Evolutionary conservation across 2,113 vertebrate genomes (phyloP), one percentile per base, ranked within the genome.

Genomic region (Anolis carolinensis): DNA sequence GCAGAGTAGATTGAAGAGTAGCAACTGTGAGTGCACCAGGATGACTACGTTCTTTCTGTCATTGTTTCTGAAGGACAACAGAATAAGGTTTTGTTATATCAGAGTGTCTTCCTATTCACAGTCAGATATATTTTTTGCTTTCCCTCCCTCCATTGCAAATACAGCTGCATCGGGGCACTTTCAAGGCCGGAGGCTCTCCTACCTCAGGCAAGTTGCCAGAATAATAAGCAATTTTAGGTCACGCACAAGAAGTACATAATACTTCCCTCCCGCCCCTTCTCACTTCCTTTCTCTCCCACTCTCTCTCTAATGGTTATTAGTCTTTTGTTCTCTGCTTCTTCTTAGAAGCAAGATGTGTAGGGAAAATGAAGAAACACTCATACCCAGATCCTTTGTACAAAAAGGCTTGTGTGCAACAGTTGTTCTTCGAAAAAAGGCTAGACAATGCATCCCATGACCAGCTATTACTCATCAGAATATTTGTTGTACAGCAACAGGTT

Each of bases 191-290:
- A 52, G 20, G 5, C 68, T 79, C 63, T 85, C 7, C 14, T 68
- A 20, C 18, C n/a, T 34, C 20, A 74, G 79, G 59, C 52, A 21
- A 73, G 39, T 5, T 7, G 44, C 59, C 79, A 27, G 25, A 74
- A 48, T 52, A 27, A n/a, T 30, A 79, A 39, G 85, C 74, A 81
- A 86, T 10, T 81, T 67, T 52, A 81, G 70, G 85, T 75, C 78
- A 67, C 39, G 32, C 18, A n/a, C 13, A 67, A 21, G 32, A 67
- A 21, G 32, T 27, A 44, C 30, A 80, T 13, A 78, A 39, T 30
- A 30, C 44, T 27, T 68, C 25, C 30, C 7, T 30, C 21, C 30
- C 65, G 2, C 25, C 25, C 0, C 65, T 68, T 8, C 65, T 68
- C 55, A 59, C 55, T 59, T 59, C 48, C 25, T 50, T 8, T 74